phyloP scores from a whole-genome alignment of 2,797 vertebrate species.

The Argya squamiceps region DNA sequence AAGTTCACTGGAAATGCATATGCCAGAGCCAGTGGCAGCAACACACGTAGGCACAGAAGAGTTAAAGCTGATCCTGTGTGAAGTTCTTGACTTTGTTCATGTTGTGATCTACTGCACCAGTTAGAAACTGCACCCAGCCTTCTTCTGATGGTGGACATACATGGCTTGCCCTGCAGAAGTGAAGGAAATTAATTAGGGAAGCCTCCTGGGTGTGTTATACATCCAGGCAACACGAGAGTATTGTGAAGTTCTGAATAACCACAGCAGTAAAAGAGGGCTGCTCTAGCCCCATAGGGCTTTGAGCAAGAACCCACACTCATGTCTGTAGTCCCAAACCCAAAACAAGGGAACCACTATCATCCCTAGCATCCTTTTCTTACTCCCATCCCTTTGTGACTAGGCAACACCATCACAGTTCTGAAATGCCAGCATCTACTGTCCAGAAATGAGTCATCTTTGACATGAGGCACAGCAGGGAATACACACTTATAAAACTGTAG shows the following conservation, averaged over 20 bases:
- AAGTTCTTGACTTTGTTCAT: constrained; percentile 86
- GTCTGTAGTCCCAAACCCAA: neutral
- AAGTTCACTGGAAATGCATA: constrained; percentile 18
- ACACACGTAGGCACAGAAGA: neutral
- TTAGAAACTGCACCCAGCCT: constrained; percentile 89
- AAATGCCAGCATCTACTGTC: neutral
- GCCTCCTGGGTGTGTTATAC: neutral
- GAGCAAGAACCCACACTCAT: neutral
- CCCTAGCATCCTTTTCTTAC: neutral
- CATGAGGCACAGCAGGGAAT: neutral
- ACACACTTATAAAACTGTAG: neutral
- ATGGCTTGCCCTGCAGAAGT: constrained; percentile 83
- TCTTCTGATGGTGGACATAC: constrained; percentile 85
- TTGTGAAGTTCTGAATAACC: neutral
- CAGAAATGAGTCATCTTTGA: neutral
- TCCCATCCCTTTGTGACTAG: neutral
- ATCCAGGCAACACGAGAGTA: neutral
- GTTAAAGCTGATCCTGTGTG: constrained; percentile 78
- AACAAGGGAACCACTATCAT: neutral
- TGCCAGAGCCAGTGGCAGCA: neutral
- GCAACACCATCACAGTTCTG: neutral
- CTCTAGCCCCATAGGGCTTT: neutral
- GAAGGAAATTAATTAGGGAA: constrained; percentile 32
- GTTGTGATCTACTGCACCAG: constrained; percentile 85
- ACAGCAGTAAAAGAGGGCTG: neutral